A percentile compares a stretch with the other conserved stretches of the same genome.
Evolutionary conservation across 2,888 invertebrate genomes (phyloP).

Genomic region (Drosophila percnosoma): DNA sequence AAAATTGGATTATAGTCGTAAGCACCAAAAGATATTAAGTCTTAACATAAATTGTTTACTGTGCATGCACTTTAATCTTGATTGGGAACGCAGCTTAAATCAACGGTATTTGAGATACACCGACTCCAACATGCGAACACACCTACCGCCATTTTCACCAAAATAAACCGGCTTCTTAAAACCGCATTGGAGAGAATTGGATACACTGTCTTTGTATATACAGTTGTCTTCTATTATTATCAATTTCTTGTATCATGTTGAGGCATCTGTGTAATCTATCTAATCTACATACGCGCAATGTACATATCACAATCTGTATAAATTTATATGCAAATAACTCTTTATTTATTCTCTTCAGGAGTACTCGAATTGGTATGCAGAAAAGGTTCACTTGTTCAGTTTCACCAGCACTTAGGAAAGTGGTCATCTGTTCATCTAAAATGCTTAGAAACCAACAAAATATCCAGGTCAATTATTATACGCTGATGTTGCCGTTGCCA

Average conservation of each 20-base stretch:
- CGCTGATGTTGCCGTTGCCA: conserved; percentile 29
- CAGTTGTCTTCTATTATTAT: conserved; percentile 1
- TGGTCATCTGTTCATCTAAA: conserved; percentile 50
- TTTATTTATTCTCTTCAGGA: conserved; percentile 14
- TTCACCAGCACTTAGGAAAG: conserved; percentile 37
- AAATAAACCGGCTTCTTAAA: conserved; percentile 40
- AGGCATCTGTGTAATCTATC: background rate
- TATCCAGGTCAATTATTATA: conserved; percentile 71
- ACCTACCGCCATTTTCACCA: conserved; percentile 46
- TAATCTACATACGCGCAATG: background rate
- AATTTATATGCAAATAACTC: conserved; percentile 26
- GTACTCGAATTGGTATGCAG: conserved; percentile 37
- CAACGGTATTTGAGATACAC: conserved; percentile 62
- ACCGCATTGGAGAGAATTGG: background rate
- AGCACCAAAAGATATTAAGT: background rate
- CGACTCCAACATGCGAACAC: conserved; percentile 31
- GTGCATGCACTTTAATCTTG: conserved; percentile 55
- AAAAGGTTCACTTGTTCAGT: conserved; percentile 37
- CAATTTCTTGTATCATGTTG: background rate
- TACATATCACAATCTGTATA: background rate
- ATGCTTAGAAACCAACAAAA: conserved; percentile 64
- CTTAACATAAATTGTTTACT: conserved; percentile 9
- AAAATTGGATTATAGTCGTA: background rate
- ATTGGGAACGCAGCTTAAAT: conserved; percentile 58
- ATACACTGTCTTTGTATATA: background rate